These are phyloP conservation scores for Brachionus koreanus DNA, from an alignment of 1,140 invertebrate species.

Conservation along the genomic window DNA sequence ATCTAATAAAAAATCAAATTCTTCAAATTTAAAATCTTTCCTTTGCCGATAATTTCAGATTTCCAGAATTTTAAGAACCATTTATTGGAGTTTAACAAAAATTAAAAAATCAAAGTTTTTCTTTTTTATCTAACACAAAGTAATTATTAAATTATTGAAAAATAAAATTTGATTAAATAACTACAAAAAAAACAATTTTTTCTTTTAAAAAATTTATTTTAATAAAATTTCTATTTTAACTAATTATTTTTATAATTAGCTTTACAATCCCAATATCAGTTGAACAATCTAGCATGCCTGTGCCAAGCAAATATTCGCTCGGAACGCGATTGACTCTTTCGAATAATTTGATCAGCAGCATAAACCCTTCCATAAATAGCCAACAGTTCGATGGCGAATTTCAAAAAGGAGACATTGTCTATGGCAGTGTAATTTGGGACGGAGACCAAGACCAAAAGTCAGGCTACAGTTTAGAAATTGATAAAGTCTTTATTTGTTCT, in stretches of 20 bases:
- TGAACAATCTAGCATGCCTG: conserved; percentile 59
- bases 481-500: conserved; percentile 60
- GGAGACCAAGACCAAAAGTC: conserved; percentile 58
- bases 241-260: neutral
- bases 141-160: too few relatives aligned
- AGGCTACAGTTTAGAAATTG: conserved; percentile 57
- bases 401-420: conserved; percentile 55
- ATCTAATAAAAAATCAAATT: too few relatives aligned
- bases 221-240: conserved; percentile 48
- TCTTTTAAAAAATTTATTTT: conserved; percentile 50
- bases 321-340: conserved; percentile 60
- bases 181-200: conserved; percentile 50
- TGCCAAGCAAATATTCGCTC: conserved; percentile 59
- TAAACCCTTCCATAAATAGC: conserved; percentile 51
- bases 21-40: too few relatives aligned
- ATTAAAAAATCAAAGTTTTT: too few relatives aligned
- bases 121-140: too few relatives aligned
- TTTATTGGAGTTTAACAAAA: too few relatives aligned
- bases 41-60: too few relatives aligned
- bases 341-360: conserved; percentile 56
- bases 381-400: conserved; percentile 51
- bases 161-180: too few relatives aligned
- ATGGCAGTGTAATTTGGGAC: conserved; percentile 61
- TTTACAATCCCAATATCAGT: conserved; percentile 60
- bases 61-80: too few relatives aligned